A percentile compares a stretch with the other conserved stretches of the same genome.
Conservation (phyloP, 2,797 vertebrate genomes). For the Dendrocincla fuliginosa region DNA sequence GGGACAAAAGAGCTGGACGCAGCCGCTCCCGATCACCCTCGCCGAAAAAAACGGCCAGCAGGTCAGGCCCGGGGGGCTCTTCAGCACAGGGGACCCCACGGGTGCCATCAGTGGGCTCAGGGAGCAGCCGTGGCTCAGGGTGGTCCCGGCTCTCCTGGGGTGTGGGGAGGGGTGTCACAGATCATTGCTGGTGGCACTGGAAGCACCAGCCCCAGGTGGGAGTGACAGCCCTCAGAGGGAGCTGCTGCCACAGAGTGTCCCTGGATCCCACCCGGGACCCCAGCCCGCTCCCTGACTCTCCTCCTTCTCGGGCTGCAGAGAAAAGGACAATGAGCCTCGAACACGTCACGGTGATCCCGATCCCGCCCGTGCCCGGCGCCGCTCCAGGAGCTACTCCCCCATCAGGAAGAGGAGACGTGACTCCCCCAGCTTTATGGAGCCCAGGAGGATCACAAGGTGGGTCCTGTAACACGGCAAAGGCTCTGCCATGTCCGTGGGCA, state of each 20-base stretch:
- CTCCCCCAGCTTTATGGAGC: constrained; percentile 98
- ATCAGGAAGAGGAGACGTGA: constrained; percentile 95
- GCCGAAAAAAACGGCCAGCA: constrained; percentile 85
- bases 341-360: constrained; percentile 87
- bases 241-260: not conserved
- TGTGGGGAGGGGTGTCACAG: not conserved
- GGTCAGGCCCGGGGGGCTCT: constrained; percentile 71
- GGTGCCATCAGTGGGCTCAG: not conserved
- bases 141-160: fast-evolving
- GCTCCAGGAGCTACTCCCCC: constrained; percentile 96
- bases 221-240: not conserved
- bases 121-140: fast-evolving
- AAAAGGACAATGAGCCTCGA: constrained; percentile 85
- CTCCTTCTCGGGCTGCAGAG: constrained; percentile 74
- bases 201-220: not conserved
- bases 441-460: constrained; percentile 96
- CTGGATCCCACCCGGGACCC: not conserved
- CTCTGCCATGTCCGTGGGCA: fast-evolving
- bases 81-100: not conserved
- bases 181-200: not conserved
- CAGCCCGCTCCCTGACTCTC: not conserved
- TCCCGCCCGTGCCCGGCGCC: constrained; percentile 84
- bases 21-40: constrained; percentile 88
- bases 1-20: constrained; percentile 82
- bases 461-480: fast-evolving